These are phyloP conservation scores for Hypselothyrea guttata DNA, from an alignment of 2,888 invertebrate species.

Conservation along the genomic window DNA sequence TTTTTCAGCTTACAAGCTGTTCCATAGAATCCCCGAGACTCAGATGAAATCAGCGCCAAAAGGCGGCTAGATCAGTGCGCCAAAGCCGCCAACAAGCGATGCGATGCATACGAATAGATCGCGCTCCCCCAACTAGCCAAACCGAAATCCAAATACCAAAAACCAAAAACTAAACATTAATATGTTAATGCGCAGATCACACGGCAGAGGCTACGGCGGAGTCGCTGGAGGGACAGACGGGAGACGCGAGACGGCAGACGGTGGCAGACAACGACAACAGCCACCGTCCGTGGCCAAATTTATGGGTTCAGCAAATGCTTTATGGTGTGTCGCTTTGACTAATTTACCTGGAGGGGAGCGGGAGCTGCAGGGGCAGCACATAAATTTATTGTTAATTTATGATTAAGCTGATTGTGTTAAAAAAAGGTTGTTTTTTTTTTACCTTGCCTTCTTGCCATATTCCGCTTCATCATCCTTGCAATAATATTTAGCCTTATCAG, in stretches of 20 bases:
- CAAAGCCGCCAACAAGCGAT: conserved; percentile 41
- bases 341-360: conserved; percentile 77
- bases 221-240: conserved; percentile 4
- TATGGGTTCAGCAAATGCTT: conserved; percentile 81
- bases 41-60: conserved; percentile 72
- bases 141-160: too few relatives aligned
- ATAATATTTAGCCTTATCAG: conserved; percentile 17
- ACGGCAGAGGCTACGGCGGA: conserved; percentile 24
- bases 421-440: conserved; percentile 37
- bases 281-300: conserved; percentile 72
- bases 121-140: conserved; percentile 49
- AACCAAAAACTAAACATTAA: conserved; percentile 63
- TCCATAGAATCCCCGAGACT: conserved; percentile 50
- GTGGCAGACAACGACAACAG: conserved; percentile 53
- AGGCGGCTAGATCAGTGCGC: conserved; percentile 74
- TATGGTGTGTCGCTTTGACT: conserved; percentile 81
- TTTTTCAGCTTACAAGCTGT: conserved; percentile 65
- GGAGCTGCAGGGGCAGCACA: conserved; percentile 50
- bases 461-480: conserved; percentile 20
- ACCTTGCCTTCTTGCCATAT: conserved; percentile 4
- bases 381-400: conserved; percentile 72
- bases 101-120: conserved; percentile 30
- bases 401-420: conserved; percentile 67
- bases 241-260: conserved; percentile 6
- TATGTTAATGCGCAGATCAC: conserved; percentile 78